Evolutionary conservation across 30 jellyfish, hydroid and myxozoan genomes (phyloP).

Genomic region (Pseudorhiza aurosa): DNA sequence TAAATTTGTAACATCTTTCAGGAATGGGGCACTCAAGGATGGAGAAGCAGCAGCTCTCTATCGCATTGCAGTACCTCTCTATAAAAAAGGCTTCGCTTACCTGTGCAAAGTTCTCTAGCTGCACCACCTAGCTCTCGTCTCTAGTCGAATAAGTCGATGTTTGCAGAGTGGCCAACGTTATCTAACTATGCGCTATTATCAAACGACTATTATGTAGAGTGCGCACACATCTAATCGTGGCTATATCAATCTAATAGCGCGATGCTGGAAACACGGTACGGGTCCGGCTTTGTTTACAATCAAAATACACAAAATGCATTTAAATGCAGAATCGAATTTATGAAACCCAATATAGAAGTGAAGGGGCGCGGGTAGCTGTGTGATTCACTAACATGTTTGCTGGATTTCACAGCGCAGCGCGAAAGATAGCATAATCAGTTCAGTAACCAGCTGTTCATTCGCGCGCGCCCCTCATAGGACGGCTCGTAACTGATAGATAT

Average conservation of each 20-base stretch:
- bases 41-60: too few relatives aligned
- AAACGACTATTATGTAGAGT: neutral
- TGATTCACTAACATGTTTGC: neutral
- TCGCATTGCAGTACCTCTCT: too few relatives aligned
- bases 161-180: neutral
- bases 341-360: constrained; percentile 20
- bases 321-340: constrained; percentile 18
- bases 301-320: constrained; percentile 19
- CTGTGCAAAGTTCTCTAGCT: too few relatives aligned
- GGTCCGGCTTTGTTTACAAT: constrained; percentile 24
- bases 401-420: constrained; percentile 23
- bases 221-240: too few relatives aligned
- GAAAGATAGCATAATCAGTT: constrained; percentile 28
- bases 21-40: too few relatives aligned
- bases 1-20: too few relatives aligned
- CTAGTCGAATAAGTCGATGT: neutral
- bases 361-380: neutral
- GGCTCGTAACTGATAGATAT: neutral
- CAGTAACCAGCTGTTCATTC: constrained; percentile 29
- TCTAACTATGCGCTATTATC: neutral
- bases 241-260: neutral
- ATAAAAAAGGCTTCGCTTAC: too few relatives aligned
- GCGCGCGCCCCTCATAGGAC: constrained; percentile 18
- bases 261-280: neutral
- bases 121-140: neutral